These are phyloP conservation scores for Nothocercus nigrocapillus DNA, from an alignment of 2,113 vertebrate species.

Conservation along the genomic window DNA sequence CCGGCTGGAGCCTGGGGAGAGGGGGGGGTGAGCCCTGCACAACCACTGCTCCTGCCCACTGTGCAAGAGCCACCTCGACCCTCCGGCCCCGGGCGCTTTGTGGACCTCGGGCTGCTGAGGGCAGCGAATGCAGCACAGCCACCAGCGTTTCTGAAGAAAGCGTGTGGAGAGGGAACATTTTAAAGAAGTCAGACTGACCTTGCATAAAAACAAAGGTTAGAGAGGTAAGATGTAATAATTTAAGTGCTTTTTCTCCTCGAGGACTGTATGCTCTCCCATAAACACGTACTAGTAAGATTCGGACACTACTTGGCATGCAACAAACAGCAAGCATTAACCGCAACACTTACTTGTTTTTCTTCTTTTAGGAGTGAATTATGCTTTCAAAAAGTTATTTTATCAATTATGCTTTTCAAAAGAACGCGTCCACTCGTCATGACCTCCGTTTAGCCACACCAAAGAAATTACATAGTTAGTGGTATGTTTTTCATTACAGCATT, in stretches of 20 bases:
- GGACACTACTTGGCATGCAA: neutral
- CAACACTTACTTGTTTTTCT: neutral
- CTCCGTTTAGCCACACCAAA: neutral
- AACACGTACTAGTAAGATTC: constrained; percentile 8
- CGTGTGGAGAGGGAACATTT: neutral
- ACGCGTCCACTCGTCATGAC: neutral
- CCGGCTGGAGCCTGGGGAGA: neutral
- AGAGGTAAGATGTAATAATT: constrained; percentile 17
- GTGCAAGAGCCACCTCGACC: neutral
- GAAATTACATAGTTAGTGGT: neutral
- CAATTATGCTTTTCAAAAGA: neutral
- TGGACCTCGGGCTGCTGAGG: neutral
- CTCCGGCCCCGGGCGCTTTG: neutral
- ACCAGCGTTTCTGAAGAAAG: neutral
- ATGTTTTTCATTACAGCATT: neutral
- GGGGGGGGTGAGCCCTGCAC: neutral
- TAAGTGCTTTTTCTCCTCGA: constrained; percentile 23
- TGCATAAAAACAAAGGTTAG: constrained; percentile 20
- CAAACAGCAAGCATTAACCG: neutral
- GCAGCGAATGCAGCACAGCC: neutral
- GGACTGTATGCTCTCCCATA: neutral
- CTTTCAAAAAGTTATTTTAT: neutral
- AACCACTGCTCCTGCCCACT: neutral
- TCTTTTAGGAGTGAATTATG: neutral
- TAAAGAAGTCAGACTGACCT: constrained; percentile 22